These are phyloP conservation scores for Chelonus insularis DNA, from an alignment of 1,140 invertebrate genomes.

Conservation along the genomic window DNA sequence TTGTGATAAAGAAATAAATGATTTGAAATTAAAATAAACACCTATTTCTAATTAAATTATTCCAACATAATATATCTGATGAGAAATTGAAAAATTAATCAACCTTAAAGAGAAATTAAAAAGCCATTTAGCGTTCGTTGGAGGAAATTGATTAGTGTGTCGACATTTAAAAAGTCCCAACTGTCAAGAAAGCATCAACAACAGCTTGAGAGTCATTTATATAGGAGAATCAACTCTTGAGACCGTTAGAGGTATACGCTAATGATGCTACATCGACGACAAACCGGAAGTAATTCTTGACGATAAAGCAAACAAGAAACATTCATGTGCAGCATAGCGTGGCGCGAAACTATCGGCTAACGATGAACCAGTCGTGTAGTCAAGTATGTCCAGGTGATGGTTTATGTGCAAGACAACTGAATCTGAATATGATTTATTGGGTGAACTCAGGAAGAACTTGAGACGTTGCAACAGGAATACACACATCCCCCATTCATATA, in stretches of 20 bases:
- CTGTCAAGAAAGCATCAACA: slow-evolving; percentile 6
- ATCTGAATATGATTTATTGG: slow-evolving; percentile 48
- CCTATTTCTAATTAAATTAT: too few species aligned
- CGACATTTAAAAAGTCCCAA: too few species aligned
- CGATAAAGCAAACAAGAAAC: slow-evolving; percentile 25
- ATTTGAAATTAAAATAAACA: too few species aligned
- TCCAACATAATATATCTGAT: too few species aligned
- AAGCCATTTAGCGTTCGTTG: not conserved
- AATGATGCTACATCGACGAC: slow-evolving; percentile 18
- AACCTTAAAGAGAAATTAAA: too few species aligned
- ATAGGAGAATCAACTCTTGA: slow-evolving; percentile 20
- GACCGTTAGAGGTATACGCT: slow-evolving; percentile 4
- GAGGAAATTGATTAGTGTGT: too few species aligned
- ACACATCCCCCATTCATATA: too few species aligned
- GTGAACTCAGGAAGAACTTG: not conserved
- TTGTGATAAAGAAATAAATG: too few species aligned
- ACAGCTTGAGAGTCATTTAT: not conserved
- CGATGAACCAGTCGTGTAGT: not conserved
- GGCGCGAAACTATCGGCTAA: not conserved
- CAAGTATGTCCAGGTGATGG: slow-evolving; percentile 21
- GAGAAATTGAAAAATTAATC: too few species aligned
- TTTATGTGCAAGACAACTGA: slow-evolving; percentile 42
- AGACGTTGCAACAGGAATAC: not conserved
- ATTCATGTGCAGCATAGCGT: not conserved
- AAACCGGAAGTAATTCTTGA: slow-evolving; percentile 35